A percentile compares a stretch with the other conserved stretches of the same genome.
phyloP scores from a whole-genome alignment of 1,140 invertebrate species.

The Propsilocerus akamusi region DNA sequence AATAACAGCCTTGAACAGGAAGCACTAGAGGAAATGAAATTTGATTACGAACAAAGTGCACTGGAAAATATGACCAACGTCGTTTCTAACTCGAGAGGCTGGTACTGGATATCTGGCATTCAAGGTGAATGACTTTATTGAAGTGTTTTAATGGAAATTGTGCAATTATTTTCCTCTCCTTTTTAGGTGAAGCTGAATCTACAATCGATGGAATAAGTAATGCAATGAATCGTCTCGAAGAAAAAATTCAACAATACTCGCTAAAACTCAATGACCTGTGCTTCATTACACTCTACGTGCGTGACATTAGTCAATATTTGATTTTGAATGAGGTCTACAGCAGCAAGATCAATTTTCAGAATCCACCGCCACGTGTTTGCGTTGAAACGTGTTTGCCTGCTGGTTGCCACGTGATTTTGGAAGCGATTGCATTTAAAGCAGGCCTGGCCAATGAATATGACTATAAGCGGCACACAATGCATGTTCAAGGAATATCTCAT shows the following conservation, averaged over 20 bases:
- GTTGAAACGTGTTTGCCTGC: conserved; percentile 58
- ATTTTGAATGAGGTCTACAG: conserved; percentile 61
- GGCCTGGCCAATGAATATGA: conserved; percentile 1
- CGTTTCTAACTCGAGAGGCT: conserved; percentile 47
- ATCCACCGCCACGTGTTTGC: conserved; percentile 77
- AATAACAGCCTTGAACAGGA: conserved; percentile 24
- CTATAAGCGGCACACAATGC: conserved; percentile 42
- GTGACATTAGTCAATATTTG: conserved; percentile 60
- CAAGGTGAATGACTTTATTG: conserved; percentile 27
- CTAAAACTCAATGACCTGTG: conserved; percentile 43
- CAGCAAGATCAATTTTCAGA: conserved; percentile 50
- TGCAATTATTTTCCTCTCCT: background rate
- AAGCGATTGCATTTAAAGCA: conserved; percentile 48
- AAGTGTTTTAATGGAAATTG: background rate
- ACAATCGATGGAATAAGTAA: conserved; percentile 17
- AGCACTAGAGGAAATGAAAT: conserved; percentile 17
- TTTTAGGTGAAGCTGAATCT: conserved; percentile 12
- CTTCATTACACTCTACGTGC: conserved; percentile 62
- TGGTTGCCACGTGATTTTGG: conserved; percentile 54
- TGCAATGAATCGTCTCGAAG: conserved; percentile 14
- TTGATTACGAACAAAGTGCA: conserved; percentile 21
- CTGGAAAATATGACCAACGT: conserved; percentile 27
- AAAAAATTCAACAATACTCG: background rate
- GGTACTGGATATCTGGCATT: conserved; percentile 65
- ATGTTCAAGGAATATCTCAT: conserved; percentile 86